A percentile compares a stretch with the other conserved stretches of the same genome.
Conservation (phyloP, 2,113 vertebrate genomes). For the Rhipidura dahli region DNA sequence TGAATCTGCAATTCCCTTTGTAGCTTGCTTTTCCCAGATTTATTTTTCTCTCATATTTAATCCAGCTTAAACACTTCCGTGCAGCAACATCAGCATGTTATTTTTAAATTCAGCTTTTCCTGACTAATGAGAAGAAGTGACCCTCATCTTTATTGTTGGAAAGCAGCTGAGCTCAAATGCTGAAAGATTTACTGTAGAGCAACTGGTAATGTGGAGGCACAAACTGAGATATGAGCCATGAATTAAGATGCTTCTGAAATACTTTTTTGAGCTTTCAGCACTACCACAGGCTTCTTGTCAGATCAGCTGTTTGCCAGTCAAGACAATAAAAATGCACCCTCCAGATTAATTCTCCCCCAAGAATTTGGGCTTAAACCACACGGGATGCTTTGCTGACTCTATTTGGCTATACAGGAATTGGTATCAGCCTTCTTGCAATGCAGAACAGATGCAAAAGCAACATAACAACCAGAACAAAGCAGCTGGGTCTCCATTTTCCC, state of each 20-base stretch:
- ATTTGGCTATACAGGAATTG: not conserved
- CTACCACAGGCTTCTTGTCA: not conserved
- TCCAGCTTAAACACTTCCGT: not conserved
- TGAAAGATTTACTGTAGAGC: constrained; percentile 27
- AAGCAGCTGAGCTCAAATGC: not conserved
- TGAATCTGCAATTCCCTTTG: constrained; percentile 46
- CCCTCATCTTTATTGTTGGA: not conserved
- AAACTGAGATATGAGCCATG: not conserved
- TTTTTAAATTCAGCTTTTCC: constrained; percentile 42
- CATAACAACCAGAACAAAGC: not conserved
- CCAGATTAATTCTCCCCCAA: not conserved
- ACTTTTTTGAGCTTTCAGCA: constrained; percentile 6
- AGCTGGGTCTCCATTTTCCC: not conserved
- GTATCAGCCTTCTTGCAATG: not conserved
- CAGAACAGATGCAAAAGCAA: not conserved
- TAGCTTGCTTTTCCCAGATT: constrained; percentile 3
- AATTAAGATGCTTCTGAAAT: constrained; percentile 17
- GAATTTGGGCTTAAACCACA: not conserved
- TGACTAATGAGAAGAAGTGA: constrained; percentile 38
- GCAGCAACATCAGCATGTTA: constrained; percentile 29
- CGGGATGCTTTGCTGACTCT: not conserved
- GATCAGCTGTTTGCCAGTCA: not conserved
- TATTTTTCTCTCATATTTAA: constrained; percentile 39
- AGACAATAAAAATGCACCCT: not conserved
- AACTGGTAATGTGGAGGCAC: not conserved